These are phyloP conservation scores for Lepidostoma basale DNA, from an alignment of 1,140 invertebrate species.

Conservation along the genomic window DNA sequence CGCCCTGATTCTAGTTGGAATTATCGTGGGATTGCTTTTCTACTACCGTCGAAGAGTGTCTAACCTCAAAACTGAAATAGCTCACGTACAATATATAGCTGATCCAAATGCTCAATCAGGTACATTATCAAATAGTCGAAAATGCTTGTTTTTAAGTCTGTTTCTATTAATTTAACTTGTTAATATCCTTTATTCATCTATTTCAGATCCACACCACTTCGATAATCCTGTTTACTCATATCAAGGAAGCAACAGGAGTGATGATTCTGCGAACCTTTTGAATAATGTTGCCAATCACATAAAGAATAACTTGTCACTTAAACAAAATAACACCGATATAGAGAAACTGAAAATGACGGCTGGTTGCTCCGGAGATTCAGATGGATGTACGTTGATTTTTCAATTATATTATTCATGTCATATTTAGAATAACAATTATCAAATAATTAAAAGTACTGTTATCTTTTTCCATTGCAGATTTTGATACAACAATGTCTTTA, in stretches of 20 bases:
- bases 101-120: conserved; percentile 72
- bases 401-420: neutral
- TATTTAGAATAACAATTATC: neutral
- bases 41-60: conserved; percentile 80
- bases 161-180: neutral
- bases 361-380: conserved; percentile 54
- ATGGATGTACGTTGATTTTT: conserved; percentile 53
- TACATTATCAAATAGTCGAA: conserved; percentile 46
- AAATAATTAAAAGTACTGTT: neutral
- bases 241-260: conserved; percentile 63
- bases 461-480: conserved; percentile 53
- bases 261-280: conserved; percentile 65
- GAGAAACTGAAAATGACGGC: conserved; percentile 61
- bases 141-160: neutral
- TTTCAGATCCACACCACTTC: conserved; percentile 84
- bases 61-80: conserved; percentile 83
- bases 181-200: neutral
- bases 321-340: conserved; percentile 65
- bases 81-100: conserved; percentile 88
- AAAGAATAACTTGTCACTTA: conserved; percentile 70
- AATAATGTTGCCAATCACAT: conserved; percentile 65
- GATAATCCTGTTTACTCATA: conserved; percentile 91
- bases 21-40: conserved; percentile 68
- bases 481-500: conserved; percentile 64
- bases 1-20: conserved; percentile 68